Evolutionary conservation across 2,797 vertebrate genomes (phyloP).

Genomic region (Syngnathus acus): DNA sequence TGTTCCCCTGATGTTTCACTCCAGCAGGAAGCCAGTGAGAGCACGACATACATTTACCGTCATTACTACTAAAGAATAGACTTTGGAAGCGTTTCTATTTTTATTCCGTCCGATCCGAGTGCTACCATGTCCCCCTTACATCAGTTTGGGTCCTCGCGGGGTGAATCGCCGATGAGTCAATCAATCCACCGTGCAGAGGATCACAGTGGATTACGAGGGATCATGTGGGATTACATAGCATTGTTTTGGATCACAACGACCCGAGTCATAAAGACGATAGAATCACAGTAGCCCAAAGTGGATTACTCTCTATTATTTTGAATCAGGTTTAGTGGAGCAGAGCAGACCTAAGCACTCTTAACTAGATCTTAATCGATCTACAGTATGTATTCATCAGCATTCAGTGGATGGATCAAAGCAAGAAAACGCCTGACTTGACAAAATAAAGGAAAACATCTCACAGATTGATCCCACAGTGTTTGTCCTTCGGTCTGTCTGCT

Average conservation of each 20-base stretch:
- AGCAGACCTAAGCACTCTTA: no score
- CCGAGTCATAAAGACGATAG: neutral
- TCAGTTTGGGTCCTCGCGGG: neutral
- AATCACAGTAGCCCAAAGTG: neutral
- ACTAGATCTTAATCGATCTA: no score
- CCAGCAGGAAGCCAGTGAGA: neutral
- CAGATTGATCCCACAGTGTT: no score
- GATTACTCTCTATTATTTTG: neutral
- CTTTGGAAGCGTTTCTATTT: neutral
- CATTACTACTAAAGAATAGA: neutral
- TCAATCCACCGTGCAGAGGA: neutral
- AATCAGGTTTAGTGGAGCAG: neutral
- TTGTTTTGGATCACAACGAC: neutral
- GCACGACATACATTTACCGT: neutral
- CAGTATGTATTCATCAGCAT: no score
- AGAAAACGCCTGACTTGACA: no score
- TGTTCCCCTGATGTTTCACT: conserved; percentile 4
- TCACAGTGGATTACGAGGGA: neutral
- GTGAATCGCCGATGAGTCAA: neutral
- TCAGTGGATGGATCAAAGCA: no score
- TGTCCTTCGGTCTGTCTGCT: no score
- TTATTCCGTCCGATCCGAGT: neutral
- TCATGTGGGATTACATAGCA: neutral
- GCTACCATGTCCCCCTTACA: neutral
- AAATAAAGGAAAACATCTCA: no score